Conservation (phyloP, 2,888 invertebrate species). For the Aspidiotus destructor region DNA sequence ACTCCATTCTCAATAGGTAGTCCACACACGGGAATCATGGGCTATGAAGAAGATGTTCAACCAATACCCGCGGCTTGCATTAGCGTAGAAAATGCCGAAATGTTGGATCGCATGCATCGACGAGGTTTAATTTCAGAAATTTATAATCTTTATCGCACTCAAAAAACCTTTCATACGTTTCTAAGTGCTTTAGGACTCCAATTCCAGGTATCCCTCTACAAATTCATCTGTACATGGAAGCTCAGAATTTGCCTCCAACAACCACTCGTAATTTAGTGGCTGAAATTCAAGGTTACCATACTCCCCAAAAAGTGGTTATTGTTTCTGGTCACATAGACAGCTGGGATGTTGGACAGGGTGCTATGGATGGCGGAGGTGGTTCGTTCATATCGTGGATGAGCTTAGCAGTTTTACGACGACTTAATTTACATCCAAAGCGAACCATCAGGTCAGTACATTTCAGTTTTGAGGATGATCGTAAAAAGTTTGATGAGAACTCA, state of each 20-base stretch:
- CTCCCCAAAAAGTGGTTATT: conserved; percentile 53
- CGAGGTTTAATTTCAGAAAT: conserved; percentile 42
- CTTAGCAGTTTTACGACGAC: conserved; percentile 53
- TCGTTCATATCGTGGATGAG: conserved; percentile 69
- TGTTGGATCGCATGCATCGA: conserved; percentile 55
- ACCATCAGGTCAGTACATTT: conserved; percentile 50
- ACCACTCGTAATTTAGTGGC: conserved; percentile 63
- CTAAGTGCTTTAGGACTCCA: no score
- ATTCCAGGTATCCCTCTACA: conserved; percentile 44
- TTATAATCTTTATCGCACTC: no score
- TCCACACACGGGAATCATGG: conserved; percentile 66
- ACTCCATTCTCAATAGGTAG: conserved; percentile 66
- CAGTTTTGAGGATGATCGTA: no score
- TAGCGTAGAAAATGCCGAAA: conserved; percentile 66
- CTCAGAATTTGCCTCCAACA: conserved; percentile 48
- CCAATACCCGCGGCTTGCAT: conserved; percentile 66
- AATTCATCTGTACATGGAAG: conserved; percentile 57
- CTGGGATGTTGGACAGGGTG: conserved; percentile 80
- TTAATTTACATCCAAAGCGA: conserved; percentile 57
- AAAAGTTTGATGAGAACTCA: no score
- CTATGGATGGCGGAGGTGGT: conserved; percentile 79
- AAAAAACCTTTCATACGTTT: no score
- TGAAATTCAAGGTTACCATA: conserved; percentile 53
- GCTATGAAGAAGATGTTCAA: conserved; percentile 49
- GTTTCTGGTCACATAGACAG: conserved; percentile 77